phyloP scores from a whole-genome alignment of 1,140 invertebrate genomes.

The Cepaea nemoralis region DNA sequence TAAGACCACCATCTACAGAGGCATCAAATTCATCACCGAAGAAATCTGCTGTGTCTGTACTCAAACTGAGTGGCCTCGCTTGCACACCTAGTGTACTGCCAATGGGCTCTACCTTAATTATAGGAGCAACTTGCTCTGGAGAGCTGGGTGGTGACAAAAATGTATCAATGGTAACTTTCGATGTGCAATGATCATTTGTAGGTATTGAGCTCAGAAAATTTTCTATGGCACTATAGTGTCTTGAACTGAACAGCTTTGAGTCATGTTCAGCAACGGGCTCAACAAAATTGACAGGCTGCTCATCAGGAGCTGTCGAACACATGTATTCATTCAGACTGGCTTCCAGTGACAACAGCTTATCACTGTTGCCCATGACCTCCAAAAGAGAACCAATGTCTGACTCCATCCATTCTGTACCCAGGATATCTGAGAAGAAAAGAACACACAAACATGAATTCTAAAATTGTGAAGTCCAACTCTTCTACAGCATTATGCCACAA shows the following conservation, averaged over 20 bases:
- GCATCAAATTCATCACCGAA: not conserved
- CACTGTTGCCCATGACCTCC: slow-evolving; percentile 33
- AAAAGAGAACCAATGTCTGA: slow-evolving; percentile 46
- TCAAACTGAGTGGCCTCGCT: too few relatives aligned
- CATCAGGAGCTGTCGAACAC: not conserved
- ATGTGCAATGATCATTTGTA: not conserved
- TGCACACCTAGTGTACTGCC: not conserved
- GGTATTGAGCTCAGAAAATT: not conserved
- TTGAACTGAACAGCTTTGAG: not conserved
- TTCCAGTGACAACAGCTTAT: slow-evolving; percentile 16
- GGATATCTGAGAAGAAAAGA: slow-evolving; percentile 47
- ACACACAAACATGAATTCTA: too few relatives aligned
- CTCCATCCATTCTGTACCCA: slow-evolving; percentile 60
- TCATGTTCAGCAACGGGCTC: not conserved
- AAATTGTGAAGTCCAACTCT: too few relatives aligned
- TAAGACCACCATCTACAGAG: not conserved
- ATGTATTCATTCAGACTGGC: slow-evolving; percentile 16
- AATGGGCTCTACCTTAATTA: slow-evolving; percentile 27
- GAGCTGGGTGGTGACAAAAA: slow-evolving; percentile 18
- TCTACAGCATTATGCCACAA: too few relatives aligned
- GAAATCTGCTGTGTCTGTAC: not conserved
- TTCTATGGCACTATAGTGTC: not conserved
- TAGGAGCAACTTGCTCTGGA: slow-evolving; percentile 30
- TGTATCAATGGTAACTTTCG: too few relatives aligned
- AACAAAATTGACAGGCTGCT: not conserved